Conservation (phyloP, 2,888 invertebrate genomes). For the Mystacides longicornis region DNA sequence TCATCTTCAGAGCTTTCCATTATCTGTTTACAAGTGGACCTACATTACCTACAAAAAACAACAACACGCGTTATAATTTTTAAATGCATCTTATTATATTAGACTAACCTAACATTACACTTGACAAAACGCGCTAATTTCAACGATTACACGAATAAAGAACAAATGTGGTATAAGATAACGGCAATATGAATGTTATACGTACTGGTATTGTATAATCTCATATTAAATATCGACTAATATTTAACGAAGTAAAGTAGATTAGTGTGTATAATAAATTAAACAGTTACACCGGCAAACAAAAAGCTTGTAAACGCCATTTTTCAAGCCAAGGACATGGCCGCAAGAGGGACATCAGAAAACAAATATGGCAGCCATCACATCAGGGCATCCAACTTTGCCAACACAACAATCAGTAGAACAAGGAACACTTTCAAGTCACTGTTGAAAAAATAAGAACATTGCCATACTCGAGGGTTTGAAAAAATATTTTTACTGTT, state of each 20-base stretch:
- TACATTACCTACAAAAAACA: conserved; percentile 48
- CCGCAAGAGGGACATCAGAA: conserved; percentile 23
- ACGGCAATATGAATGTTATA: conserved; percentile 28
- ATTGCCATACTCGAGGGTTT: too few relatives aligned
- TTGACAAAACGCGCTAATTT: conserved; percentile 23
- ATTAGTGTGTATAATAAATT: conserved; percentile 42
- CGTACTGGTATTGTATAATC: conserved; percentile 50
- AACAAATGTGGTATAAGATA: conserved; percentile 5
- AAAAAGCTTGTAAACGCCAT: conserved; percentile 57
- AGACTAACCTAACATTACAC: conserved; percentile 25
- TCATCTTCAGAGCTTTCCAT: conserved; percentile 52
- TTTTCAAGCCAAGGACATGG: conserved; percentile 52
- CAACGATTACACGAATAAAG: conserved; percentile 13
- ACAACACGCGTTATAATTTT: conserved; percentile 19
- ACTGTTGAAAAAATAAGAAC: too few relatives aligned
- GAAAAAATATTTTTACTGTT: too few relatives aligned
- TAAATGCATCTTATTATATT: conserved; percentile 17
- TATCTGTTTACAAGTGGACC: conserved; percentile 49
- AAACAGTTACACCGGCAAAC: conserved; percentile 53
- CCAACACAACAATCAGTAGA: not conserved
- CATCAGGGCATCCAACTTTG: conserved; percentile 10
- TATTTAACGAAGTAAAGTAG: conserved; percentile 38
- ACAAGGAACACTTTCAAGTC: too few relatives aligned
- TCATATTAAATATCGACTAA: conserved; percentile 48
- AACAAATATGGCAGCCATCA: conserved; percentile 28